A percentile compares a stretch with the other conserved stretches of the same genome.
phyloP scores from a whole-genome alignment of 2,797 vertebrate species.

The Periophthalmus magnuspinnatus region DNA sequence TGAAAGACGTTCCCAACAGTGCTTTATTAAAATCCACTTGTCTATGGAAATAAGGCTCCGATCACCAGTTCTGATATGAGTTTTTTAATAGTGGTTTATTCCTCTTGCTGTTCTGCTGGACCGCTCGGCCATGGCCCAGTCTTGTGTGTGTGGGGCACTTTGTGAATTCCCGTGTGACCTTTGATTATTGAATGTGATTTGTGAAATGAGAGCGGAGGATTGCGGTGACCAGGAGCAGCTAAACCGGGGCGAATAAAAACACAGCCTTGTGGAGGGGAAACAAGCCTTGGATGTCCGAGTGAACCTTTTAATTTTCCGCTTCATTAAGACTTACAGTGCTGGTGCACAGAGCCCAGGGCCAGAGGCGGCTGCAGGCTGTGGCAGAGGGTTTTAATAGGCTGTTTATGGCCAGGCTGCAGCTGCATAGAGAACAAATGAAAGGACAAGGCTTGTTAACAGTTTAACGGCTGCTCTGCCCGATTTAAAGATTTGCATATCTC shows the following conservation, averaged over 20 bases:
- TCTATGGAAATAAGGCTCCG: constrained; percentile 36
- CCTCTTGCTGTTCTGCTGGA: constrained; percentile 3
- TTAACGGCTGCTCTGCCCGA: constrained; percentile 69
- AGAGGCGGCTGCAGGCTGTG: constrained; percentile 64
- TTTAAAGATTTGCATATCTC: constrained; percentile 69
- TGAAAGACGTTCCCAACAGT: constrained; percentile 23
- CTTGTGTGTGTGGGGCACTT: constrained; percentile 26
- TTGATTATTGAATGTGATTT: constrained; percentile 47
- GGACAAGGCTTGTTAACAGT: constrained; percentile 71
- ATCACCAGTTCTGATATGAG: constrained; percentile 28
- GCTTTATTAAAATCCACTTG: constrained; percentile 48
- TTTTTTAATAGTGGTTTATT: constrained; percentile 17
- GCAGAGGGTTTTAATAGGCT: constrained; percentile 72
- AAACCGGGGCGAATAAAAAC: constrained; percentile 46
- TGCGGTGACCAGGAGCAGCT: constrained; percentile 9
- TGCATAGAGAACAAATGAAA: constrained; percentile 62
- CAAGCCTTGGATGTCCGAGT: constrained; percentile 64
- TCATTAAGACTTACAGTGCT: constrained; percentile 74
- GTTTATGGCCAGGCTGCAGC: constrained; percentile 68
- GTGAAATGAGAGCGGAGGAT: constrained; percentile 21
- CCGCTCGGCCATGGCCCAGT: constrained; percentile 30
- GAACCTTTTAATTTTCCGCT: constrained; percentile 79
- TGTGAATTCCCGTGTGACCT: constrained; percentile 37
- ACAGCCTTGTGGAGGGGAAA: constrained; percentile 58
- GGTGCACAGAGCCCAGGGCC: constrained; percentile 67